Evolutionary conservation across 53 echinoderm and acorn worm genomes (phyloP).

Genomic region (Pentamera pediparva): DNA sequence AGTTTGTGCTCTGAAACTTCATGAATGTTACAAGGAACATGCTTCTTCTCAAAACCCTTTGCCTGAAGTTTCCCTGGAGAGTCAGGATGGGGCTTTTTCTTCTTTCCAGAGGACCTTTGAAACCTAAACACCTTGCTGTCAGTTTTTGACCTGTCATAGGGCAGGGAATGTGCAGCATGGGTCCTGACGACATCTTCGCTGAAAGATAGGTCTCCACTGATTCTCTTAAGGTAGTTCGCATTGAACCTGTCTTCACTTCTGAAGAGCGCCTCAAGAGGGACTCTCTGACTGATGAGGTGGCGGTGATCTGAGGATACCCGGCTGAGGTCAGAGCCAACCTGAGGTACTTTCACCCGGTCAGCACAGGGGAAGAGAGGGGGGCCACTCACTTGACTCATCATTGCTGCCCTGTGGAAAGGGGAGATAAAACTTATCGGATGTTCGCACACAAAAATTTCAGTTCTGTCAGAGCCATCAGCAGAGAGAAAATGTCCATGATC

Average conservation of each 20-base stretch:
- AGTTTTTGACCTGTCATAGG: conserved; percentile 67
- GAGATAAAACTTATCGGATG: no score
- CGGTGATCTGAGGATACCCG: background rate
- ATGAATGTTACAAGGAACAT: conserved; percentile 88
- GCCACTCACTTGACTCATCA: conserved; percentile 42
- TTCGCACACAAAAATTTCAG: no score
- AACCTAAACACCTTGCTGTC: conserved; percentile 54
- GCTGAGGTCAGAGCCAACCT: conserved; percentile 72
- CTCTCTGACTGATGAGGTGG: conserved; percentile 12
- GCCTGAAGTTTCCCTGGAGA: conserved; percentile 62
- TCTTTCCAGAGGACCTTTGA: conserved; percentile 36
- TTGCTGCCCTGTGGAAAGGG: background rate
- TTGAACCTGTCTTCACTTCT: conserved; percentile 47
- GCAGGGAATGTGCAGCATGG: conserved; percentile 87
- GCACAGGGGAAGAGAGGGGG: conserved; percentile 93
- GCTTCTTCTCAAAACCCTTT: conserved; percentile 70
- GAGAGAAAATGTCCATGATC: no score
- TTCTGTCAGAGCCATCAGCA: no score
- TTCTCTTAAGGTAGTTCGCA: conserved; percentile 74
- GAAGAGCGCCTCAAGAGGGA: conserved; percentile 17
- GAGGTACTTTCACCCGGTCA: conserved; percentile 90
- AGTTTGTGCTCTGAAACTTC: conserved; percentile 73
- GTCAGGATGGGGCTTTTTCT: conserved; percentile 23
- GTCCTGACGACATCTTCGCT: conserved; percentile 80
- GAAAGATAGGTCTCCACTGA: conserved; percentile 79